phyloP scores from a whole-genome alignment of 2,113 vertebrate genomes.

The Poecilia latipinna region DNA sequence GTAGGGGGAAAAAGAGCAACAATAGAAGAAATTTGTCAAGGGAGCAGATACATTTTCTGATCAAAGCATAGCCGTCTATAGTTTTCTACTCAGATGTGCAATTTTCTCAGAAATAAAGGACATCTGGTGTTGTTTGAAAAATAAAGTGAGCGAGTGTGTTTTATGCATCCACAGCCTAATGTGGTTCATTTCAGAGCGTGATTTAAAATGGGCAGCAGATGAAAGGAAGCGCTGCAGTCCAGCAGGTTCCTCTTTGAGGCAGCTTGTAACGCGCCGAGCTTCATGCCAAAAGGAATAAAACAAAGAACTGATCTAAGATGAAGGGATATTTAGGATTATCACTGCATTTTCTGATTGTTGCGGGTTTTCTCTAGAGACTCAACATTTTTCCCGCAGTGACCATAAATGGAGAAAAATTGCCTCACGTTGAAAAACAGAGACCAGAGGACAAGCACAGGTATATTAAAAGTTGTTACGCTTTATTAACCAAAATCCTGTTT shows the following conservation, averaged over 20 bases:
- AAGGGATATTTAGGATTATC: slow-evolving; percentile 65
- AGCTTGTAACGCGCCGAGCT: slow-evolving; percentile 25
- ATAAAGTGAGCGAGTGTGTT: not conserved
- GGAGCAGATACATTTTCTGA: not conserved
- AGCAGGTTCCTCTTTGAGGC: slow-evolving; percentile 33
- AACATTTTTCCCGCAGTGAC: slow-evolving; percentile 26
- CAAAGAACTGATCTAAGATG: slow-evolving; percentile 43
- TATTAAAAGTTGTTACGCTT: slow-evolving; percentile 75
- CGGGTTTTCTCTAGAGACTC: slow-evolving; percentile 18
- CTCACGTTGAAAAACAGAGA: slow-evolving; percentile 30
- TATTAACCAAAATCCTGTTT: slow-evolving; percentile 70
- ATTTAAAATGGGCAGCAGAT: slow-evolving; percentile 45
- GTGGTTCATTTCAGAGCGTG: slow-evolving; percentile 29
- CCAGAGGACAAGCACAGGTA: slow-evolving; percentile 48
- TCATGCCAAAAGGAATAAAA: slow-evolving; percentile 60
- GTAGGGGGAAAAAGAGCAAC: too few species aligned
- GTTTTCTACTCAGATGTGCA: not conserved
- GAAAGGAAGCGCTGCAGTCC: slow-evolving; percentile 37
- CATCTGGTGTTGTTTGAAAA: slow-evolving; percentile 30
- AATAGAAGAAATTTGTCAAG: not conserved
- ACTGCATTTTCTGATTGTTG: slow-evolving; percentile 43
- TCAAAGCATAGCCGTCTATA: not conserved
- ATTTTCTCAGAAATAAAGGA: slow-evolving; percentile 20
- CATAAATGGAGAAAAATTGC: slow-evolving; percentile 57
- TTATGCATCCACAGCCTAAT: slow-evolving; percentile 26